A percentile compares a stretch with the other conserved stretches of the same genome.
phyloP scores from a whole-genome alignment of 2,113 vertebrate genomes.

The Octodon degus region DNA sequence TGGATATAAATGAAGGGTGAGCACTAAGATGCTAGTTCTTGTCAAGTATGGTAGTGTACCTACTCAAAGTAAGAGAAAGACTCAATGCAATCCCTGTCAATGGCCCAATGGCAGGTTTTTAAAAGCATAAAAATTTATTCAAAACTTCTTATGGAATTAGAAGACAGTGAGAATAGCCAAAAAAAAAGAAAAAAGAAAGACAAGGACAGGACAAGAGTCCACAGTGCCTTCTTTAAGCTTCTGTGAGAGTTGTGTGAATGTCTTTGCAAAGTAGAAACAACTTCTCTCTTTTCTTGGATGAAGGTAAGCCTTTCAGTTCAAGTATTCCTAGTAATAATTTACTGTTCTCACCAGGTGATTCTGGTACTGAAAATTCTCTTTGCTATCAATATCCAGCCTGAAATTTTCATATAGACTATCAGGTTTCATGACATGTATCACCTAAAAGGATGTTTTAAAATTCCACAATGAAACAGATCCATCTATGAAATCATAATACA shows the following conservation, averaged over 20 bases:
- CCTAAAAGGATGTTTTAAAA: slow-evolving; percentile 21
- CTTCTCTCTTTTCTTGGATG: neutral
- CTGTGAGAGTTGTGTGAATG: neutral
- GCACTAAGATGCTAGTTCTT: neutral
- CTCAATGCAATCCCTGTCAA: neutral
- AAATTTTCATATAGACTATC: slow-evolving; percentile 20
- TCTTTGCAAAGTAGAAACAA: neutral
- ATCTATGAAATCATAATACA: neutral
- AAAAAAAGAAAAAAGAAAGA: neutral
- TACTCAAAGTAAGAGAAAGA: neutral
- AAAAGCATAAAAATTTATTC: neutral
- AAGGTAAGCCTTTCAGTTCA: neutral
- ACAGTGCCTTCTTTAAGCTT: neutral
- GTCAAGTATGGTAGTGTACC: neutral
- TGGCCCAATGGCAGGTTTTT: neutral
- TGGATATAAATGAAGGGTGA: neutral
- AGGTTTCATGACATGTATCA: neutral
- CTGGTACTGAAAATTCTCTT: slow-evolving; percentile 1
- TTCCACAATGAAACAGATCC: neutral
- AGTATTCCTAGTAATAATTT: neutral
- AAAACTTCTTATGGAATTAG: neutral
- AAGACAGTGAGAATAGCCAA: neutral
- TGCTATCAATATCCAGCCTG: neutral
- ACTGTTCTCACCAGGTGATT: neutral
- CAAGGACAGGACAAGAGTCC: neutral